phyloP scores from a whole-genome alignment of 64 coral and sea anemone genomes.

The Porites lutea region DNA sequence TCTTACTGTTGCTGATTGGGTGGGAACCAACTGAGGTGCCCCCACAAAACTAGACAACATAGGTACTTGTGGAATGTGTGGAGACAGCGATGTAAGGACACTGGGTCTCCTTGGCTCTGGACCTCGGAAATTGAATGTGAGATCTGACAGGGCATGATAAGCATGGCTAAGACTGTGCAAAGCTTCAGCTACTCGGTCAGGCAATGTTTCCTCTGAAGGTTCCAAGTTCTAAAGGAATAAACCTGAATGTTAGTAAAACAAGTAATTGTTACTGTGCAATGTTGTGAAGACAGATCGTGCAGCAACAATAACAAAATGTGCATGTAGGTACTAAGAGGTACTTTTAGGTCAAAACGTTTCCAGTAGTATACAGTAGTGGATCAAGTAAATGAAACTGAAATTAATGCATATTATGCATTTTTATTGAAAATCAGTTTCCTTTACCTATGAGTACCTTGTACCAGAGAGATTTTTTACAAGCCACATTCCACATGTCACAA shows the following conservation, averaged over 20 bases:
- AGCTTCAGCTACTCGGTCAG: constrained; percentile 92
- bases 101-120: constrained; percentile 82
- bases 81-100: constrained; percentile 81
- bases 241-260: neutral
- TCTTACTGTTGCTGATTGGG: neutral
- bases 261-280: neutral
- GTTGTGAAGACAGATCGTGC: neutral
- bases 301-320: too few relatives aligned
- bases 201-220: constrained; percentile 89
- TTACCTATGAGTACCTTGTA: too few relatives aligned
- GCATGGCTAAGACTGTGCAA: constrained; percentile 96
- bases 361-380: too few relatives aligned
- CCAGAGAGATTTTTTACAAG: too few relatives aligned
- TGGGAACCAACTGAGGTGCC: constrained; percentile 34
- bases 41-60: constrained; percentile 65
- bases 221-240: constrained; percentile 63
- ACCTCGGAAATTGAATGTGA: constrained; percentile 86
- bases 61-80: constrained; percentile 51
- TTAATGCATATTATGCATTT: too few relatives aligned
- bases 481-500: too few relatives aligned
- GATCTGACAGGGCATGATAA: constrained; percentile 96
- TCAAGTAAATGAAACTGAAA: too few relatives aligned
- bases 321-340: too few relatives aligned
- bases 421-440: too few relatives aligned
- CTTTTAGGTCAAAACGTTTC: too few relatives aligned